These are phyloP conservation scores for Brachionus koreanus DNA, from an alignment of 1,140 invertebrate species.

Conservation along the genomic window DNA sequence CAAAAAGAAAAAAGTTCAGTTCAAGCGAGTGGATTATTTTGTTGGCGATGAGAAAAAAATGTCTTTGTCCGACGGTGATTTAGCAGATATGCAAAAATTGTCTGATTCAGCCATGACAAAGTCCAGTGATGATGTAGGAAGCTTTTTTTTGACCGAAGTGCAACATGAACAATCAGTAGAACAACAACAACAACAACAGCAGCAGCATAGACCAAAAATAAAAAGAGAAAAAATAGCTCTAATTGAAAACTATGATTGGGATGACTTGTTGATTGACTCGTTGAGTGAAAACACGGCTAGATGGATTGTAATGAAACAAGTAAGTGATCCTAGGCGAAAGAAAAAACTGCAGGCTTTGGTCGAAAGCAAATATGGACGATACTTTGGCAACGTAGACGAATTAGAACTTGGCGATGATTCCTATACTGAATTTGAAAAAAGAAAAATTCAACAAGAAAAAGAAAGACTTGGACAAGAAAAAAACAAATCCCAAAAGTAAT, in stretches of 20 bases:
- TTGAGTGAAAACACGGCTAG: slow-evolving; percentile 36
- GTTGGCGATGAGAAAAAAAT: neutral
- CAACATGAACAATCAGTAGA: neutral
- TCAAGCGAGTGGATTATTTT: neutral
- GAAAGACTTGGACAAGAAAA: neutral
- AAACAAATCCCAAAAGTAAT: neutral
- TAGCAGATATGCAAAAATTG: neutral
- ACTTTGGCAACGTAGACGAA: neutral
- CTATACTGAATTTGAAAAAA: slow-evolving; percentile 7
- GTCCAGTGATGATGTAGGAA: neutral
- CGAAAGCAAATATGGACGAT: slow-evolving; percentile 25
- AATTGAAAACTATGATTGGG: slow-evolving; percentile 20
- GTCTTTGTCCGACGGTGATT: neutral
- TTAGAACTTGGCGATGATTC: slow-evolving; percentile 22
- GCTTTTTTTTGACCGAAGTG: slow-evolving; percentile 18
- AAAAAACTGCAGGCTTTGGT: neutral
- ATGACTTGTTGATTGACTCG: slow-evolving; percentile 7
- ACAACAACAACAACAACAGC: too few species aligned
- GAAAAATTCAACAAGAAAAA: slow-evolving; percentile 11
- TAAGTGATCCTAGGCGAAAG: slow-evolving; percentile 4
- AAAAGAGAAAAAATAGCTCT: neutral
- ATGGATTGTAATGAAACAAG: neutral
- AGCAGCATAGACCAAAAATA: neutral
- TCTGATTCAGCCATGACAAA: neutral
- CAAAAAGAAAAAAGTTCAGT: neutral